Base-by-base conservation (phyloP, 1,140 invertebrate species). In the Drosophila lacteicornis region DNA sequence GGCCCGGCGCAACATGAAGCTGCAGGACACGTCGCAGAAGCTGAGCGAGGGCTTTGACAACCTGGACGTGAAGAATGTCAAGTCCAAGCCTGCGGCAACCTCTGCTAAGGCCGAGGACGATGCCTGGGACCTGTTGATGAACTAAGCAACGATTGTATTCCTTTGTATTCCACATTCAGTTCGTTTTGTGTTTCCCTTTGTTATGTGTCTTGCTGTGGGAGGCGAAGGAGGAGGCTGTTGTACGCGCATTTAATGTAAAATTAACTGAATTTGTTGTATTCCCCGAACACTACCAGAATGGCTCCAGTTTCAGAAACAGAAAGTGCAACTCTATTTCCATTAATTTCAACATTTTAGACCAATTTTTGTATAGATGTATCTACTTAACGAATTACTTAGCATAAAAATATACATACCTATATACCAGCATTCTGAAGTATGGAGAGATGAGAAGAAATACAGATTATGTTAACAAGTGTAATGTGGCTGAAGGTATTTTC, bases 61-160 rank as follows among this genome's bases (percentile, higher is more conserved):
- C 81, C 93, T 94, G 59, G 94, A 94, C 69, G 91, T 92, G 19
- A 93, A 94, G 74, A 91, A 75, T 75, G 80, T 81, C 0, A 93
- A 93, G 74, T 66, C 91, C 9, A 85, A 92, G 12, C 79, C 69
- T 17, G 12, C 56, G 25, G 46, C 46, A 13, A 4, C 77, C 4
- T 25, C 55, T 11, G 33, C 53, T 11, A 40, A 27, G 42, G 81
- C 94, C 22, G 94, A 94, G 79, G 94, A 94, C 42, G 94, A 94
- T 81, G 94, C 94, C 43, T 94, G 94, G 94, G 93, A 94, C 75
- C 93, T 94, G 91, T 78, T 94, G 67, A 94, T 94, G 91, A 93
- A 94, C 85, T 94, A 93, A 43, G 27, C 58, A 62, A 45, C 62
- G 47, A 57, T 63, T 60, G 55, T 71, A 62, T 65, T 60, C 33